Percentiles rank a stretch among this genome's conserved stretches.
phyloP scores from a whole-genome alignment of 2,113 vertebrate genomes.

The Scomber colias region DNA sequence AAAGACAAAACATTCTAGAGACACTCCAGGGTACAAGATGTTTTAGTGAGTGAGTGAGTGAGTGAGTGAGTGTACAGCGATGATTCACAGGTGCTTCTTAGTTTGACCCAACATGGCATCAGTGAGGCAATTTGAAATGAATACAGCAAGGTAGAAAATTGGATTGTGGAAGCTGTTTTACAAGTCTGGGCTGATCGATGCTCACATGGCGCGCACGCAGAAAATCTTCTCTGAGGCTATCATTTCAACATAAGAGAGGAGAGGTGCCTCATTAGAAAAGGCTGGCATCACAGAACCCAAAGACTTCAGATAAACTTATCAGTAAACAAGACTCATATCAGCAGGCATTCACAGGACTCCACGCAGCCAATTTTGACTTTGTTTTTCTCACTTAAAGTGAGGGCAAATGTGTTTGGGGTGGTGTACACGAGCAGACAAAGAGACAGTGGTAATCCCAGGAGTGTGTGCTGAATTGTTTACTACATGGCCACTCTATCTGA shows the following conservation, averaged over 20 bases:
- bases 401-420: conserved; percentile 34
- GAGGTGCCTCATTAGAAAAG: conserved; percentile 65
- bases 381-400: conserved; percentile 32
- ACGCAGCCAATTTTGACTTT: conserved; percentile 27
- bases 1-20: neutral
- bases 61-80: neutral
- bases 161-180: conserved; percentile 69
- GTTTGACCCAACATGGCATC: conserved; percentile 57
- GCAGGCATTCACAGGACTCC: neutral
- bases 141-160: conserved; percentile 60
- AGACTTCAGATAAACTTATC: conserved; percentile 45
- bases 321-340: conserved; percentile 39
- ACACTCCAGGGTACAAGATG: neutral
- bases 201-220: conserved; percentile 39
- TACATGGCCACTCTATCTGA: conserved; percentile 39
- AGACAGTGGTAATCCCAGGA: conserved; percentile 46
- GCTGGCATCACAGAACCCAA: conserved; percentile 34
- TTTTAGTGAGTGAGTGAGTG: neutral
- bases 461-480: conserved; percentile 48
- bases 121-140: conserved; percentile 52
- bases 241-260: conserved; percentile 66
- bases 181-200: conserved; percentile 76
- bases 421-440: conserved; percentile 23
- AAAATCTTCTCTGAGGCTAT: conserved; percentile 76
- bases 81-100: conserved; percentile 33